Conservation (phyloP, 2,888 invertebrate species). For the Coenonympha glycerion region DNA sequence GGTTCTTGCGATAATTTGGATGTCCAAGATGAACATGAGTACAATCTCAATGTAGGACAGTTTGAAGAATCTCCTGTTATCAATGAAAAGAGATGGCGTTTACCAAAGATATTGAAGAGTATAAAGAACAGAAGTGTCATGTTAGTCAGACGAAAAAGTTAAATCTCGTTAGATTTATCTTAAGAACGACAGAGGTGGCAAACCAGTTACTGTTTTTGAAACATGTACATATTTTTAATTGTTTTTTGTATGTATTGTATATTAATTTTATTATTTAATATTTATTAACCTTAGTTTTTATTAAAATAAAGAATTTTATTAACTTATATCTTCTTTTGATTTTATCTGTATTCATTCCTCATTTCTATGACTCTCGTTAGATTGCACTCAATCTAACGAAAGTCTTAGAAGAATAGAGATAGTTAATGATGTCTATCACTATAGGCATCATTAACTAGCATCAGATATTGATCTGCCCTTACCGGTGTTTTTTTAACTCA, state of each 20-base stretch:
- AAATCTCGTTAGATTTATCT: neutral
- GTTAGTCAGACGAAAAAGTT: neutral
- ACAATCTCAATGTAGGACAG: neutral
- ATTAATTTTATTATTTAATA: neutral
- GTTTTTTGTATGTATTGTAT: neutral
- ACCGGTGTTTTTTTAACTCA: too few species aligned
- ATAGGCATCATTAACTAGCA: neutral
- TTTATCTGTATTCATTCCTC: too few species aligned
- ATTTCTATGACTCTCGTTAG: too few species aligned
- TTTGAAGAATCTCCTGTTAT: neutral
- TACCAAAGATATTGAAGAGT: neutral
- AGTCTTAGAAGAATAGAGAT: too few species aligned
- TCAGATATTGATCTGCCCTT: neutral
- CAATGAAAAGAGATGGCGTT: neutral
- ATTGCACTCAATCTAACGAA: too few species aligned
- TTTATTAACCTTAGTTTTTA: neutral
- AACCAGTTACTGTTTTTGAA: neutral
- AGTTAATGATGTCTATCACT: too few species aligned
- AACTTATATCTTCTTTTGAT: neutral
- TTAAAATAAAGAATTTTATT: neutral
- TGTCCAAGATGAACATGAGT: neutral
- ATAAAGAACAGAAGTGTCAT: neutral
- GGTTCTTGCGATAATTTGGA: neutral
- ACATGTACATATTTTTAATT: too few species aligned
- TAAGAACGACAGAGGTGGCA: neutral